Conservation (phyloP, 2,113 vertebrate genomes). For the Calypte anna region DNA sequence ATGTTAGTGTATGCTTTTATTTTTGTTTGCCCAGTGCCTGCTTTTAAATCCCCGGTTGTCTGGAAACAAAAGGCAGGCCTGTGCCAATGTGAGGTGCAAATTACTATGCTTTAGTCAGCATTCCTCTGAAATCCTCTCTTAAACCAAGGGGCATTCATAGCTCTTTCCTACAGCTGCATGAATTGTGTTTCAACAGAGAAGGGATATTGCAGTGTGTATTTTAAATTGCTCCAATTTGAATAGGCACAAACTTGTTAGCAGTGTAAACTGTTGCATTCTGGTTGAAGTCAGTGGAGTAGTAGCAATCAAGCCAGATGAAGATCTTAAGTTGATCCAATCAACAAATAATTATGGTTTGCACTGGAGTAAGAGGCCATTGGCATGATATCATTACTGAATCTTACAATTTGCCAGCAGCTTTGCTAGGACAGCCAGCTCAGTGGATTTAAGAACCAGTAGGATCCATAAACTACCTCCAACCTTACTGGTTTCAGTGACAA, state of each 20-base stretch:
- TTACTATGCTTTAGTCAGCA: neutral
- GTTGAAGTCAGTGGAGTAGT: neutral
- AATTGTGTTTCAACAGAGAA: neutral
- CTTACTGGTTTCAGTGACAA: neutral
- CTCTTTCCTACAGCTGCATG: neutral
- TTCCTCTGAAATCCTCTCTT: neutral
- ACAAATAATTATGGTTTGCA: neutral
- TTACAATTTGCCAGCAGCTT: neutral
- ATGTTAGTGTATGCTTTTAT: neutral
- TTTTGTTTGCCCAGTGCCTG: neutral
- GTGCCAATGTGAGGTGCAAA: neutral
- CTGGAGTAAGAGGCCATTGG: neutral
- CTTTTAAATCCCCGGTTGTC: neutral
- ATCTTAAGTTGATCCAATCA: neutral
- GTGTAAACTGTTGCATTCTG: neutral
- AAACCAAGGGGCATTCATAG: neutral
- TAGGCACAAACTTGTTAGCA: neutral
- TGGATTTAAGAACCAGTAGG: neutral
- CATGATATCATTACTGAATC: neutral
- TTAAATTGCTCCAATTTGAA: neutral
- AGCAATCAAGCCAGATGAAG: neutral
- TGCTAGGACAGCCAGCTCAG: neutral
- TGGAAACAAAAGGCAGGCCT: slow-evolving; percentile 11
- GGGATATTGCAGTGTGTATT: neutral
- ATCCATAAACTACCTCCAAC: neutral